phyloP scores from a whole-genome alignment of 1,140 invertebrate genomes.

The Galleria mellonella region DNA sequence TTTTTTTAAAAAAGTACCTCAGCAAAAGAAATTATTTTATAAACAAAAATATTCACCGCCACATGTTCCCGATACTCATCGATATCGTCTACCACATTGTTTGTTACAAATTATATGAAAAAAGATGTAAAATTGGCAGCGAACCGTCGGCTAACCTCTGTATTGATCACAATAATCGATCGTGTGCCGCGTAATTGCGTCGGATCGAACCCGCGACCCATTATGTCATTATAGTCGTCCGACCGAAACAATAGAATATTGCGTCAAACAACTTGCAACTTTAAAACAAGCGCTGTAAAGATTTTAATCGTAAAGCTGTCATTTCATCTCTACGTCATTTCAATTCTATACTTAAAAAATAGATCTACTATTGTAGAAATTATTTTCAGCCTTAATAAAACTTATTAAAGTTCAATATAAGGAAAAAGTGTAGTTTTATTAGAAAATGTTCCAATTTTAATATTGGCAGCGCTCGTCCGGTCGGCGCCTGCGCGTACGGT shows the following conservation, averaged over 20 bases:
- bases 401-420: not conserved
- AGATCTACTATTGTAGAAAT: not conserved
- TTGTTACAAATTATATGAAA: conserved; percentile 63
- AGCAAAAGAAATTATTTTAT: too few relatives aligned
- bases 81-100: conserved; percentile 50
- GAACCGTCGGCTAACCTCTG: conserved; percentile 65
- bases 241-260: conserved; percentile 63
- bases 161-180: conserved; percentile 73
- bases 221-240: conserved; percentile 68
- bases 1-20: too few relatives aligned
- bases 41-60: too few relatives aligned
- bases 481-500: conserved; percentile 46
- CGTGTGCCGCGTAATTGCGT: conserved; percentile 71
- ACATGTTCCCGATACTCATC: conserved; percentile 20
- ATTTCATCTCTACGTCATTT: conserved; percentile 3
- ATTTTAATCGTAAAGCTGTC: not conserved
- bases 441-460: conserved; percentile 32
- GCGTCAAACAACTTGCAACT: conserved; percentile 13
- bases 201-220: conserved; percentile 63
- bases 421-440: conserved; percentile 13
- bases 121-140: conserved; percentile 69
- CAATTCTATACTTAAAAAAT: conserved; percentile 1
- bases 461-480: conserved; percentile 36
- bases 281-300: not conserved
- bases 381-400: not conserved